These are phyloP conservation scores for Actenoides hombroni DNA, from an alignment of 2,113 vertebrate genomes.

Conservation along the genomic window DNA sequence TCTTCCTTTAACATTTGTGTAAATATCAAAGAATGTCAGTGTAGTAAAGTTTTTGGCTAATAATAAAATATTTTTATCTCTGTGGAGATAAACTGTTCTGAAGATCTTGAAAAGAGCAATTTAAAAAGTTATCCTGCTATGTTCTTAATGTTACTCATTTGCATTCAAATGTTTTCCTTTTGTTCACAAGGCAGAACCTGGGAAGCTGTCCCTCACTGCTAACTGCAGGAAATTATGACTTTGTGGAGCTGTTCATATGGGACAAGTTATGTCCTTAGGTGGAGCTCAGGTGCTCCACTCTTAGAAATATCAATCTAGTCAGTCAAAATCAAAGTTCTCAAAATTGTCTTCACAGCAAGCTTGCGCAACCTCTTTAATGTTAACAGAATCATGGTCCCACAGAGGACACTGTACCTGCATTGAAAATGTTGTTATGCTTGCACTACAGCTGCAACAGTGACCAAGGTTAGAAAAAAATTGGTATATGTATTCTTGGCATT, in stretches of 20 bases:
- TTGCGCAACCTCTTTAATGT: accelerated
- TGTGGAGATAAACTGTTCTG: not conserved
- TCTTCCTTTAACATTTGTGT: not conserved
- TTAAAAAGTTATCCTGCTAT: not conserved
- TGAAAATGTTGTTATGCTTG: not conserved
- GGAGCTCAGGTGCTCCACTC: not conserved
- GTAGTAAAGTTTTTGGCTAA: not conserved
- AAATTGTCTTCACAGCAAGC: not conserved
- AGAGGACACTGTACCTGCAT: not conserved
- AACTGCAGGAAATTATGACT: not conserved
- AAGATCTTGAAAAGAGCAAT: not conserved
- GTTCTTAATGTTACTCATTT: not conserved
- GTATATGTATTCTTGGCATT: not conserved
- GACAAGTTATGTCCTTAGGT: not conserved
- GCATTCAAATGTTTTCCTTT: not conserved
- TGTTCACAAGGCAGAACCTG: not conserved
- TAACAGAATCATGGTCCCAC: not conserved
- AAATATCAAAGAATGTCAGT: not conserved
- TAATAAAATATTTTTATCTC: not conserved
- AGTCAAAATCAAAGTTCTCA: not conserved
- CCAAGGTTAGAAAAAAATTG: not conserved
- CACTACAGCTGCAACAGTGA: not conserved
- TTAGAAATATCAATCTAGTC: not conserved
- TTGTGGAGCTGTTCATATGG: not conserved
- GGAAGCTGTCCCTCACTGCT: not conserved